Conservation (phyloP, 2,797 vertebrate genomes). For the Hylomyscus alleni region DNA sequence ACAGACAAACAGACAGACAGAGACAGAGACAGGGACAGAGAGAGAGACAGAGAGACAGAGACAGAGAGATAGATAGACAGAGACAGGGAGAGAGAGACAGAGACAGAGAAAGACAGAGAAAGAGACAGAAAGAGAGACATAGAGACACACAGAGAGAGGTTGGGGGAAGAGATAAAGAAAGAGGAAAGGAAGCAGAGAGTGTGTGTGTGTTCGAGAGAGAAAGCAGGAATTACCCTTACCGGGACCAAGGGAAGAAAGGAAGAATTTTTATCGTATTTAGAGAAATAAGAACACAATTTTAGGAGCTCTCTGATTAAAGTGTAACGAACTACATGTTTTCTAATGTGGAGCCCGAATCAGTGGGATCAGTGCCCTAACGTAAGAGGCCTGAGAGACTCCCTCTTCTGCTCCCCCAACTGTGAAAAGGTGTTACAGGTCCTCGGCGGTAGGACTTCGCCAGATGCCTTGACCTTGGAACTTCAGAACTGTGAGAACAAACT, state of each 20-base stretch:
- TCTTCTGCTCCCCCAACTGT: neutral
- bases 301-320: neutral
- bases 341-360: neutral
- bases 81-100: too few relatives aligned
- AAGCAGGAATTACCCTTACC: too few relatives aligned
- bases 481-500: neutral
- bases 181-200: too few relatives aligned
- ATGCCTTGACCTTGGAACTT: neutral
- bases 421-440: neutral
- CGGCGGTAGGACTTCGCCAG: neutral
- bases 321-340: neutral
- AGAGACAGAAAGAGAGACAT: too few relatives aligned
- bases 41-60: too few relatives aligned
- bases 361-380: neutral
- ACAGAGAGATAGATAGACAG: neutral
- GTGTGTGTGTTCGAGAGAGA: too few relatives aligned
- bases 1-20: too few relatives aligned
- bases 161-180: too few relatives aligned
- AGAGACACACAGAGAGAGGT: too few relatives aligned
- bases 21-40: too few relatives aligned
- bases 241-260: neutral
- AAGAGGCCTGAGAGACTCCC: neutral
- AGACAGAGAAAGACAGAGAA: too few relatives aligned
- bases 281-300: constrained; percentile 31
- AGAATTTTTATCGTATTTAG: neutral